phyloP scores from a whole-genome alignment of 2,113 vertebrate species.

The Chinchilla lanigera region DNA sequence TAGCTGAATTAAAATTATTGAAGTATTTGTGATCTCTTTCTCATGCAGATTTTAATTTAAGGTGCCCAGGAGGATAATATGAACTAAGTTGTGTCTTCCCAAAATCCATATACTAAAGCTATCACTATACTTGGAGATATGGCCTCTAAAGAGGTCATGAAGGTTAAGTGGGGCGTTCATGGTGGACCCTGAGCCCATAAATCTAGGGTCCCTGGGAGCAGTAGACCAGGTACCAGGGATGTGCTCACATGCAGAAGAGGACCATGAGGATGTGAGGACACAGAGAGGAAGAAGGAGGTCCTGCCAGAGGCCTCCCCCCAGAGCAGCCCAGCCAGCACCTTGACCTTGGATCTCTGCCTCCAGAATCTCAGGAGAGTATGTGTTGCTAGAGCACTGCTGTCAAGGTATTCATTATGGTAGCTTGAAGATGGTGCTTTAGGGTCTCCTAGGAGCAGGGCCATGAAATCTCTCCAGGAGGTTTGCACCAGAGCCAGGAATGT shows the following conservation, averaged over 20 bases:
- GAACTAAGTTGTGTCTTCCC: accelerated
- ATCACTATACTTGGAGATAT: not conserved
- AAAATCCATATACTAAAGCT: accelerated
- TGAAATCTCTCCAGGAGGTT: not conserved
- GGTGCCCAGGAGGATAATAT: not conserved
- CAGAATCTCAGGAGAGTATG: not conserved
- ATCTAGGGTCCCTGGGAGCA: not conserved
- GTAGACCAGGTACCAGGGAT: not conserved
- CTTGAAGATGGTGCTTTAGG: accelerated
- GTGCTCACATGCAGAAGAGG: accelerated
- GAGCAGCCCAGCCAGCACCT: not conserved
- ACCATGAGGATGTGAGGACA: accelerated
- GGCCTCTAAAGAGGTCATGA: not conserved
- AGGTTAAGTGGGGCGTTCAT: not conserved
- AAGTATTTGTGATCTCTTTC: too few relatives aligned
- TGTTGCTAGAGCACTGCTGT: too few relatives aligned
- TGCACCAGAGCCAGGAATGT: accelerated
- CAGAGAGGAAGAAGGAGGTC: accelerated
- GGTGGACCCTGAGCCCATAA: not conserved
- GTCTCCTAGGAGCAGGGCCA: not conserved
- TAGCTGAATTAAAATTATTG: not conserved
- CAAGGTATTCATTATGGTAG: accelerated
- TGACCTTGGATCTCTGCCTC: not conserved
- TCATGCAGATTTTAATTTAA: not conserved
- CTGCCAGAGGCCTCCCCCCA: accelerated